Percentiles rank a stretch among this genome's conserved stretches.
phyloP scores from a whole-genome alignment of 2,888 invertebrate genomes.

The Drosophila niveifrons region DNA sequence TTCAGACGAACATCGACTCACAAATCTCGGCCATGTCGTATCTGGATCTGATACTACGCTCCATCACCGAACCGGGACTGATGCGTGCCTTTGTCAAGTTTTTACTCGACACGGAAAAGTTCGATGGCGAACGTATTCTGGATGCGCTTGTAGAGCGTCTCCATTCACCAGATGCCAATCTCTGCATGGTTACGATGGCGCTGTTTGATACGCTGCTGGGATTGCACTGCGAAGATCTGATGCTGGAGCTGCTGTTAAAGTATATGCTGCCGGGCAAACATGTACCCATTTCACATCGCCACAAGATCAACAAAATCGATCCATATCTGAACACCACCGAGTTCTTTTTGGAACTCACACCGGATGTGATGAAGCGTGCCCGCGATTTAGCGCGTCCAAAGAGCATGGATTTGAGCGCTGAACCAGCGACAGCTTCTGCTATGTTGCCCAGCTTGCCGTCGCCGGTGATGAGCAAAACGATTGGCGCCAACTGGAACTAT shows the following conservation, averaged over 20 bases:
- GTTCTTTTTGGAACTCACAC: conserved; percentile 91
- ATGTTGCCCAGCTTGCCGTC: conserved; percentile 74
- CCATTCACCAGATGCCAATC: conserved; percentile 90
- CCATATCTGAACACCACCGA: conserved; percentile 91
- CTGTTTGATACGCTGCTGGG: conserved; percentile 96
- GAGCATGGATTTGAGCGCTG: conserved; percentile 61
- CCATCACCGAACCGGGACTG: conserved; percentile 93
- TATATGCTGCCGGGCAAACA: conserved; percentile 93
- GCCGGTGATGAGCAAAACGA: conserved; percentile 84
- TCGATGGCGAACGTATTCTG: conserved; percentile 93
- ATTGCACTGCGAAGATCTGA: conserved; percentile 97
- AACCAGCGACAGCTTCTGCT: conserved; percentile 36
- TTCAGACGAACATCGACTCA: conserved; percentile 94
- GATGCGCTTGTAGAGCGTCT: conserved; percentile 93
- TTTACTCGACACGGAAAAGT: conserved; percentile 91
- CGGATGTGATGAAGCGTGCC: conserved; percentile 86
- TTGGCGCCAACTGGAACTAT: conserved; percentile 87
- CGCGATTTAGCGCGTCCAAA: conserved; percentile 82
- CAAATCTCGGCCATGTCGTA: conserved; percentile 97
- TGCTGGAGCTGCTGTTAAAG: conserved; percentile 95
- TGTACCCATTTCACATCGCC: conserved; percentile 90
- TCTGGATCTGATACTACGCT: conserved; percentile 95
- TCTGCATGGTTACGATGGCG: conserved; percentile 95
- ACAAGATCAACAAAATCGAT: conserved; percentile 90
- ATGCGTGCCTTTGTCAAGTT: conserved; percentile 94